phyloP scores from a whole-genome alignment of 2,113 vertebrate species.

The Porphyrio hochstetteri region DNA sequence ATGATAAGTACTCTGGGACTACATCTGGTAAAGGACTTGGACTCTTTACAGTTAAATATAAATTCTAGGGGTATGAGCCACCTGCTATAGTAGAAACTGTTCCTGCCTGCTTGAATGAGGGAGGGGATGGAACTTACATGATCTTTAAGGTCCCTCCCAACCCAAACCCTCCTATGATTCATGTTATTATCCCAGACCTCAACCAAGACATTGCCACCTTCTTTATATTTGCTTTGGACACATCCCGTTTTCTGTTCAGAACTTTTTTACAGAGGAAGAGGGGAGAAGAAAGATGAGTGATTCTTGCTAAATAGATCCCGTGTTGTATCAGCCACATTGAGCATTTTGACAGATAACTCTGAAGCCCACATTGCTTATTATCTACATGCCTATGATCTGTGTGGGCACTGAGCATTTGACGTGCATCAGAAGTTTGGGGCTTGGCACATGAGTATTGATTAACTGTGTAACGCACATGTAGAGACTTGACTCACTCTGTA shows the following conservation, averaged over 20 bases:
- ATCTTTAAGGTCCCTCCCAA: no score
- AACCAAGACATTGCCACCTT: neutral
- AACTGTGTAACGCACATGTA: neutral
- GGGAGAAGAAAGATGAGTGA: neutral
- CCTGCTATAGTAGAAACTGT: no score
- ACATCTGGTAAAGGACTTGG: neutral
- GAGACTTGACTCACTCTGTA: neutral
- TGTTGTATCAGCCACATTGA: neutral
- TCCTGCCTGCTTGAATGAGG: no score
- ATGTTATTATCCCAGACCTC: neutral
- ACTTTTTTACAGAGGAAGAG: neutral
- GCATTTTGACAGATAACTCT: neutral
- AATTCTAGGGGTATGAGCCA: neutral
- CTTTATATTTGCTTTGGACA: neutral
- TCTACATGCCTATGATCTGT: neutral
- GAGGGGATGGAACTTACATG: no score
- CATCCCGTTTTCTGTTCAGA: neutral
- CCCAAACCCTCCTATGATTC: neutral
- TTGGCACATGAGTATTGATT: neutral
- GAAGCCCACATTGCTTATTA: neutral
- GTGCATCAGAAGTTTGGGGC: neutral
- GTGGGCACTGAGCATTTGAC: neutral
- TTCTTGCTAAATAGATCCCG: neutral
- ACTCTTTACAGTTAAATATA: neutral
- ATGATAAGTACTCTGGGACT: neutral